phyloP scores from a whole-genome alignment of 2,797 vertebrate species.

The Gymnothorax javanicus region DNA sequence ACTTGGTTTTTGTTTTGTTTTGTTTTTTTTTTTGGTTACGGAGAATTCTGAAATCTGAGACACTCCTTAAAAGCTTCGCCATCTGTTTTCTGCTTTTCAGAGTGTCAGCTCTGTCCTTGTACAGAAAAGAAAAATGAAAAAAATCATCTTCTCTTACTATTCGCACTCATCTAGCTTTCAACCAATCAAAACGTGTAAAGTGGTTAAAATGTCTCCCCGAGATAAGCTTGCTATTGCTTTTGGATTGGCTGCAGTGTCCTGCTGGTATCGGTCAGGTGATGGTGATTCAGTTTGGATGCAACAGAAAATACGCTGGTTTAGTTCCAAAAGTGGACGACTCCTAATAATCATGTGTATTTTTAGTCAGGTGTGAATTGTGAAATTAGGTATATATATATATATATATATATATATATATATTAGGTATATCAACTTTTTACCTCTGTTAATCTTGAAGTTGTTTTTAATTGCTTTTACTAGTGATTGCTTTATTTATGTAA shows the following conservation, averaged over 20 bases:
- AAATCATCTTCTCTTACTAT: not conserved
- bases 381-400: too few species aligned
- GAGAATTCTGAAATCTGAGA: not conserved
- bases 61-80: not conserved
- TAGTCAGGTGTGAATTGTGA: not conserved
- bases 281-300: not conserved
- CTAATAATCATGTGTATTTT: not conserved
- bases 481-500: too few species aligned
- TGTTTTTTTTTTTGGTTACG: not conserved
- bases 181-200: slow-evolving; percentile 17
- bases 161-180: not conserved
- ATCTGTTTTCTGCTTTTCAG: not conserved
- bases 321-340: not conserved
- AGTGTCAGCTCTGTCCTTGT: not conserved
- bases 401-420: too few species aligned
- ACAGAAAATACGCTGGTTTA: not conserved
- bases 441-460: too few species aligned
- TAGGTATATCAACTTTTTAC: too few species aligned
- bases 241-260: not conserved
- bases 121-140: too few species aligned
- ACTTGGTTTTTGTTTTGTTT: not conserved
- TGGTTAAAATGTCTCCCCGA: slow-evolving; percentile 23
- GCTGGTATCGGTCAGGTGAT: not conserved
- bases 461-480: too few species aligned
- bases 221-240: slow-evolving; percentile 12